Base-by-base conservation (phyloP, 2,888 invertebrate species). In the Acrocera orbiculus region DNA sequence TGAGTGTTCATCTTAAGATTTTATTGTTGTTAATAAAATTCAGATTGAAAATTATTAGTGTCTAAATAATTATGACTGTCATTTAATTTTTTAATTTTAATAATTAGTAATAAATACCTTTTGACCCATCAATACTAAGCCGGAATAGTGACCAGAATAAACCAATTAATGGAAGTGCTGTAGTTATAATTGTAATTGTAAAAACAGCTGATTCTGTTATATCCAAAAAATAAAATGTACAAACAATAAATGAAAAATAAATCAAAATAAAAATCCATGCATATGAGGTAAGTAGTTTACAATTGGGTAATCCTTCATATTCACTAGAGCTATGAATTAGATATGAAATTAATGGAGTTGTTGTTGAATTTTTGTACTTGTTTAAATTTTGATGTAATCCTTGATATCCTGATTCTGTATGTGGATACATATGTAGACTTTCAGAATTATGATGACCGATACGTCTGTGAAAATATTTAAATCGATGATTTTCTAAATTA, bases 131-230 rank as follows among this genome's bases (percentile, higher is more conserved):
- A n/a, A n/a, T n/a, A n/a, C n/a, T n/a, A n/a, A 65, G 57, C 40
- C 62, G 60, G 44, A 66, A 67, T 30, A 69, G 48, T 29, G 68
- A 66, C 70, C 70, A 70, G 65, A 67, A 70, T 40, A 69, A 61
- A 11, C 65, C 66, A 22, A 65, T 60, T 7, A 69, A 42, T 4
- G 69, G 70, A 26, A 70, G 51, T 14, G 68, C 62, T 11, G 62
- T 58, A 13, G 67, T 64, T 35, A 63, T 58, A 20, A 64, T 54
- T 11, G 69, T 65, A 11, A 69, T 58, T 9, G 65, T 67, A 46
- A 69, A 67, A 6, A 69, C 68, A 7, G 68, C 66, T 19, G 68
- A 69, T 45, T 69, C 67, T 37, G 64, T 62, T 42, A 67, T 50
- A 11, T 64, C 62, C 35, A 69, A 51, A 45, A 69, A 67, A 44